Percentiles rank a stretch among this genome's conserved stretches.
phyloP scores from a whole-genome alignment of 2,113 vertebrate species.

The Takifugu flavidus region DNA sequence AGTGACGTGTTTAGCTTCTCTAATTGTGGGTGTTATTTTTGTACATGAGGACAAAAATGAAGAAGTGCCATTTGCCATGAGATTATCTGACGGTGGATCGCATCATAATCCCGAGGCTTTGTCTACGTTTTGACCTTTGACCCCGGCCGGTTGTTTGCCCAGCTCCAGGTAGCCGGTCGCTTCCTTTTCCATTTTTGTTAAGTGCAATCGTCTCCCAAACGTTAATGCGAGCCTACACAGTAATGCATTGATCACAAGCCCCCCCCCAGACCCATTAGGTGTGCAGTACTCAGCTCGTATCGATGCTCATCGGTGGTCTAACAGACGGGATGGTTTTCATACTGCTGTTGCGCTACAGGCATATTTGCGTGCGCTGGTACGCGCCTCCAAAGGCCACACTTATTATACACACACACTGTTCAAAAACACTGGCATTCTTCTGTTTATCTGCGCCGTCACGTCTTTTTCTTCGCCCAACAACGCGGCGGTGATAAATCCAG shows the following conservation, averaged over 20 bases:
- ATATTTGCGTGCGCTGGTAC: too few species aligned
- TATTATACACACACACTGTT: too few species aligned
- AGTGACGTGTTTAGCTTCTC: too few species aligned
- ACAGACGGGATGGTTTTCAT: constrained; percentile 25
- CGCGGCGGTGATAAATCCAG: too few species aligned
- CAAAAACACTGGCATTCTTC: not conserved
- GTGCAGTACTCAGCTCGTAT: constrained; percentile 38
- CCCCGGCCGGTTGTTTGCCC: not conserved
- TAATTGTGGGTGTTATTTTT: too few species aligned
- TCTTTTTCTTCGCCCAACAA: too few species aligned
- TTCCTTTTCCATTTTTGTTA: constrained; percentile 27
- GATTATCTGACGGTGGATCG: too few species aligned
- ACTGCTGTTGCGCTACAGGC: constrained; percentile 18
- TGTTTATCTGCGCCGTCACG: too few species aligned
- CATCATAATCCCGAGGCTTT: too few species aligned
- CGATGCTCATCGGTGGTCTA: constrained; percentile 34
- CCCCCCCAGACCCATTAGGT: constrained; percentile 51
- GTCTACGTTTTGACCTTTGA: not conserved
- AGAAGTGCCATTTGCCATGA: too few species aligned
- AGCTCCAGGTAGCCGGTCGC: not conserved
- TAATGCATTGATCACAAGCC: constrained; percentile 43
- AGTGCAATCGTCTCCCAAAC: constrained; percentile 38
- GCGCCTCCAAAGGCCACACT: too few species aligned
- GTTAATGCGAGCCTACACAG: constrained; percentile 37
- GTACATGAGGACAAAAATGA: too few species aligned